Base-by-base conservation (phyloP, 2,888 invertebrate species). In the Xestobium rufovillosum region DNA sequence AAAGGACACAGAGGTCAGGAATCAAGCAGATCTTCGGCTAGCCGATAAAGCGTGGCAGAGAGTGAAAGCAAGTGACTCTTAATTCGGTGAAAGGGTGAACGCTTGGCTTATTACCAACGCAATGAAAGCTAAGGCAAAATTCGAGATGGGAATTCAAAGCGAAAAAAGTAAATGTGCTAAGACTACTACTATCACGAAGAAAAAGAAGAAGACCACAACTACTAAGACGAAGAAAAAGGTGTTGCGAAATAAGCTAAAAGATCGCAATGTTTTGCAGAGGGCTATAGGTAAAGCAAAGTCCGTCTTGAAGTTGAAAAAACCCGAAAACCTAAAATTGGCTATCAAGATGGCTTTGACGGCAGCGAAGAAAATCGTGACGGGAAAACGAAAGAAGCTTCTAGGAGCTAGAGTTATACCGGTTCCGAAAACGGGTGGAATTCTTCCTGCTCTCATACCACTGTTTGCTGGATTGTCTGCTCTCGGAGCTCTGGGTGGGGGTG, bases 381-480 rank as follows among this genome's bases (percentile, higher is more conserved):
- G 36, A 32, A 37, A 33, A 23, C 10, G 31, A 13, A 26, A 34
- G 23, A 31, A 38, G 19, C 16, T 42, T 11, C 27, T 25, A n/a
- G 38, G 44, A 31, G 55, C 55, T 14, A 36, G 57, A 13, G 44
- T 60, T 26, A 55, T 58, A 28, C 50, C 54, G 13, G 11, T 61
- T 10, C 58, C 60, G 3, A 60, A 60, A 50, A 37, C 36, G 15
- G 59, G 59, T 13, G 60, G 61, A 23, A 39, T 60, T 10, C 38
- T 57, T 37, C 23, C 56, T 56, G 59, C 59, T 2, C 45, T 63
- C 14, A n/a, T n/a, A n/a, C n/a, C n/a, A n/a, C n/a, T n/a, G n/a
- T 58, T 61, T 50, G 58, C 60, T 1, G 58, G 56, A 14, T 40
- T 63, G 32, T 49, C 52, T 10, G 60, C 60, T 4, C n/a, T 55